Evolutionary conservation across 2,888 invertebrate genomes (phyloP), one percentile per base, ranked within the genome.

Genomic region (Sarcophaga caerulescens): DNA sequence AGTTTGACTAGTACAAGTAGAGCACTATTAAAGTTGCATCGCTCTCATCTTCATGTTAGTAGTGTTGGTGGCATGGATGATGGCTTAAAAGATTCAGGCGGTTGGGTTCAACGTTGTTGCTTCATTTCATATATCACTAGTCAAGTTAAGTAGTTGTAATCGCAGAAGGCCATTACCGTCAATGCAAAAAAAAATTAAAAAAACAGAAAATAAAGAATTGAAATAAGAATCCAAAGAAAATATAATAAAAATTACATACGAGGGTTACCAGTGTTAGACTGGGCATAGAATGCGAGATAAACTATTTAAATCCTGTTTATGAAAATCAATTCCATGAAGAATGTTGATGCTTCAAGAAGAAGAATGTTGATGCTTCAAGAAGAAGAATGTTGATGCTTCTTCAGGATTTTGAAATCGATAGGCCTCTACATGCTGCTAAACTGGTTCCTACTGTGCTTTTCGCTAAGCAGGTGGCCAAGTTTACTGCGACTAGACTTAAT

Each of bases 91-190:
- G 35, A 35, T 35, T 17, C 52, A 52, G 52, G 52, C 52, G 21
- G 25, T 44, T 47, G 35, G 60, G 73, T 73, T 12, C 25, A 70
- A 57, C 47, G 71, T 71, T 45, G 71, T 66, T 77, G 76, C 65
- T 66, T 71, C 71, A 82, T 82, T 82, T 82, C 77, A 77, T 73
- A 77, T 71, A 77, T 78, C 80, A 75, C 84, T 80, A 71, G 84
- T 65, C 84, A 84, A 84, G 79, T 84, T 84, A 84, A 84, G 84
- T 84, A 84, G 75, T 84, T 84, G 79, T 84, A 84, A 84, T 84
- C 84, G 79, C 84, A 84, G 75, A 84, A 80, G 84, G 84, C 84
- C 84, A 84, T 84, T 84, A 84, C 75, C 79, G 79, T 84, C 74
- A 84, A 79, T 14, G 52, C 52, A 65, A 75, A 21, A 69, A 59